These are phyloP conservation scores for Psammodynastes pulverulentus DNA, from an alignment of 2,113 vertebrate genomes.

Conservation along the genomic window DNA sequence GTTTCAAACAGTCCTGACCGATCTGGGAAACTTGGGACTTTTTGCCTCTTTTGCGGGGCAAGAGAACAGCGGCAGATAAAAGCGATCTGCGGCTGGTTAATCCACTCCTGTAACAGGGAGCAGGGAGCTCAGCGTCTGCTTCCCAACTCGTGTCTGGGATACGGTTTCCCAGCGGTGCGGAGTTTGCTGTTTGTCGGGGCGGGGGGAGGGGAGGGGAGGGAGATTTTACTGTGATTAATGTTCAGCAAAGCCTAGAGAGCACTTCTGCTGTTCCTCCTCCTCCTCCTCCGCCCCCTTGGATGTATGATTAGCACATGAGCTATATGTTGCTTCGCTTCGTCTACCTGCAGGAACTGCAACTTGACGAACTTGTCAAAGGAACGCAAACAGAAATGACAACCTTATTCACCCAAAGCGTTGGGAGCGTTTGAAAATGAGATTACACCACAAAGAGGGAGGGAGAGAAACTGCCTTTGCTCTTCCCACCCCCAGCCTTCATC, in stretches of 20 bases:
- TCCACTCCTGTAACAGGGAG: neutral
- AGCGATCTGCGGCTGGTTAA: neutral
- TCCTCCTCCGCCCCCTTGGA: neutral
- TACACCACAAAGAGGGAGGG: conserved; percentile 19
- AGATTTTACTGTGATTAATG: conserved; percentile 7
- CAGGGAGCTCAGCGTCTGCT: neutral
- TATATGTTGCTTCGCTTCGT: neutral
- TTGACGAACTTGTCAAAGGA: neutral
- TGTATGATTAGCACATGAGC: neutral
- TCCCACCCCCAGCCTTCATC: conserved; percentile 62
- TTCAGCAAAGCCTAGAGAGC: neutral
- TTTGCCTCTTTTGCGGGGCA: neutral
- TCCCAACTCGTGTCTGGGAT: neutral
- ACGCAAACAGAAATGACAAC: conserved; percentile 9
- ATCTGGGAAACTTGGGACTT: neutral
- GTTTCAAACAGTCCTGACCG: conserved; percentile 11
- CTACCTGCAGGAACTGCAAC: neutral
- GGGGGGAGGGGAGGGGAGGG: neutral
- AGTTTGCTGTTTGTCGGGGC: neutral
- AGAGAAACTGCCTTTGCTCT: conserved; percentile 35
- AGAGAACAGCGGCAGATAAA: neutral
- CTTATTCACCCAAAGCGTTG: conserved; percentile 57
- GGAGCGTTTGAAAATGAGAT: conserved; percentile 34
- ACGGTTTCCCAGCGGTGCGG: neutral
- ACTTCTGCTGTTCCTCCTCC: neutral